Evolutionary conservation across 2,797 vertebrate genomes (phyloP), one percentile per base, ranked within the genome.

Genomic region (Podargus strigoides): DNA sequence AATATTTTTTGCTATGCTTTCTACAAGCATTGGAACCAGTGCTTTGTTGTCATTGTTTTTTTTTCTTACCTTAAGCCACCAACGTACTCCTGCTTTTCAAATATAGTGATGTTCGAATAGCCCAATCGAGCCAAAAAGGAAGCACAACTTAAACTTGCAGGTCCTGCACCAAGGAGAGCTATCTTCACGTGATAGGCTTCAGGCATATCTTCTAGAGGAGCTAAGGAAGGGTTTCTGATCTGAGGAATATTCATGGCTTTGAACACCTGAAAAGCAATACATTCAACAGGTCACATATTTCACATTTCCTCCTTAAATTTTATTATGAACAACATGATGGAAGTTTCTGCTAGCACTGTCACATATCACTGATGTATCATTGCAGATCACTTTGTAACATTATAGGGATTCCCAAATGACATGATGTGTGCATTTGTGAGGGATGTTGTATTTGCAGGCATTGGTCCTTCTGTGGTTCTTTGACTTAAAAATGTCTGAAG

Each of bases 201-300:
- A 34, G 98, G 98, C 98, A 99, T 99, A 59, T 98, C 96, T 91
- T 98, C 97, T 5, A 95, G 81, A 69, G 98, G 97, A 56, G 98
- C 98, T 55, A 99, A 97, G 15, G 97, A 97, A 42, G 98, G 99
- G 93, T 98, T 98, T 93, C 98, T 98, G 93, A 99, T 97, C 92
- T 99, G 99, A 94, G 98, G 97, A 73, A 99, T 98, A 68, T 98
- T 98, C 99, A 99, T 99, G 93, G 98, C 98, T 97, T 98, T 99
- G 94, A 99, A 99, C 41, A 99, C 98, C 99, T 99, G 92, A 19
- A 90, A 96, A 96, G n/a, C 53, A 96, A 97, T 12, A 87, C 36
- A 80, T 68, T 85, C 37, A 63, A 60, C 42, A 66, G 13, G 67
- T 97, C 95, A 96, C 36, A 70, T 21, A 30, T 44, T 69, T 70